Conservation (phyloP, 2,797 vertebrate species). For the Siniperca obscura region DNA sequence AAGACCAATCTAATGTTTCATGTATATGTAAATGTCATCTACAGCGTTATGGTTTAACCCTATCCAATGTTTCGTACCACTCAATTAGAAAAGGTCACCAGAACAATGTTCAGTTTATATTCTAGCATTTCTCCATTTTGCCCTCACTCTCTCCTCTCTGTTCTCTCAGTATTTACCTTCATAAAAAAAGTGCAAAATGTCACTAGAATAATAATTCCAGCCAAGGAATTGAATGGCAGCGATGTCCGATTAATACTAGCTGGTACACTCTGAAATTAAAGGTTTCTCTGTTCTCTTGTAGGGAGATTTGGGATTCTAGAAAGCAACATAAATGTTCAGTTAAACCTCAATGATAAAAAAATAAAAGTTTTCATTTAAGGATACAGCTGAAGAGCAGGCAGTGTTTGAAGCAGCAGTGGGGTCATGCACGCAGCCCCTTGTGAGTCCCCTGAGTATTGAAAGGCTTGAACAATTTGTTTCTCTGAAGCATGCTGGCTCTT, state of each 20-base stretch:
- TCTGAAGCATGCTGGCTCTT: background rate
- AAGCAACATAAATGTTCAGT: slow-evolving; percentile 11
- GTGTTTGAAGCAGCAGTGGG: slow-evolving; percentile 19
- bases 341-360: slow-evolving; percentile 7
- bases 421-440: background rate
- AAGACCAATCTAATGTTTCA: slow-evolving; percentile 55
- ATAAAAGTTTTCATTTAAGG: slow-evolving; percentile 5
- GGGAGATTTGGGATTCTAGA: background rate
- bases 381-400: background rate
- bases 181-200: slow-evolving; percentile 65
- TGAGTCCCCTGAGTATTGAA: background rate
- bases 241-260: slow-evolving; percentile 42
- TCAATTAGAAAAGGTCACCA: slow-evolving; percentile 83
- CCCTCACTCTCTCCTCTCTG: slow-evolving; percentile 42
- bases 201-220: slow-evolving; percentile 64
- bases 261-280: slow-evolving; percentile 33
- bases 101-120: slow-evolving; percentile 57
- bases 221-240: slow-evolving; percentile 35
- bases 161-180: slow-evolving; percentile 62
- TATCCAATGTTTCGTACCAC: slow-evolving; percentile 64
- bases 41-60: slow-evolving; percentile 49
- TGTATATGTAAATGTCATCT: slow-evolving; percentile 73
- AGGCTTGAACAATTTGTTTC: slow-evolving; percentile 24
- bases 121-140: slow-evolving; percentile 58
- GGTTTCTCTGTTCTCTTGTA: slow-evolving; percentile 2